Evolutionary conservation across 2,797 vertebrate genomes (phyloP).

Genomic region (Petrocephalus sullivani): DNA sequence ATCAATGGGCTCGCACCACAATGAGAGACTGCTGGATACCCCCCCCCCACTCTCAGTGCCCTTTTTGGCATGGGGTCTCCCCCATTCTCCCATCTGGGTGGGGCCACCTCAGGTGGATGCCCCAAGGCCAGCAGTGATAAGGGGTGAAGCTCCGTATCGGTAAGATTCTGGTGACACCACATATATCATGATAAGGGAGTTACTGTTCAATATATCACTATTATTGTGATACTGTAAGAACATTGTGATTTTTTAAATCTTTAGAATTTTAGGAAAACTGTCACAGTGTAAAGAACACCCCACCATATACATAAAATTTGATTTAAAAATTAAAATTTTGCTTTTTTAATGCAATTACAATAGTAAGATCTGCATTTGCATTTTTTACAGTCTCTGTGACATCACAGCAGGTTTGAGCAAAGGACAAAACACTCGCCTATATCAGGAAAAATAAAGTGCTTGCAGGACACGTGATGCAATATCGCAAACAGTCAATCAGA

Average conservation of each 20-base stretch:
- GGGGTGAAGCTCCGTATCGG: background rate
- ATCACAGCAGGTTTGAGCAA: background rate
- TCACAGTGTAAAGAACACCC: background rate
- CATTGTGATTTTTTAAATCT: background rate
- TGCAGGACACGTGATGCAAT: background rate
- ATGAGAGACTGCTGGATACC: slow-evolving; percentile 29
- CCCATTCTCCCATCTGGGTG: background rate
- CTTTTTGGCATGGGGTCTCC: background rate
- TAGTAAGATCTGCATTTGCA: background rate
- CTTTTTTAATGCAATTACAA: background rate
- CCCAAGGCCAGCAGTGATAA: background rate
- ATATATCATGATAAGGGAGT: background rate
- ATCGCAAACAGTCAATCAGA: too few relatives aligned
- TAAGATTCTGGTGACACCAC: background rate
- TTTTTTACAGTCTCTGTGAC: background rate
- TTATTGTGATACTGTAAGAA: background rate
- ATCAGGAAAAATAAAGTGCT: background rate
- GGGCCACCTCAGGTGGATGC: background rate
- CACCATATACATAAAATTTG: background rate
- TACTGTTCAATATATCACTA: background rate
- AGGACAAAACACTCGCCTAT: background rate
- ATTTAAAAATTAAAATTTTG: background rate
- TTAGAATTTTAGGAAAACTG: background rate
- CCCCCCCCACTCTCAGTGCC: background rate
- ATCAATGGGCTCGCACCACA: slow-evolving; percentile 34